Conservation (phyloP, 2,113 vertebrate species). For the Ameiurus melas region DNA sequence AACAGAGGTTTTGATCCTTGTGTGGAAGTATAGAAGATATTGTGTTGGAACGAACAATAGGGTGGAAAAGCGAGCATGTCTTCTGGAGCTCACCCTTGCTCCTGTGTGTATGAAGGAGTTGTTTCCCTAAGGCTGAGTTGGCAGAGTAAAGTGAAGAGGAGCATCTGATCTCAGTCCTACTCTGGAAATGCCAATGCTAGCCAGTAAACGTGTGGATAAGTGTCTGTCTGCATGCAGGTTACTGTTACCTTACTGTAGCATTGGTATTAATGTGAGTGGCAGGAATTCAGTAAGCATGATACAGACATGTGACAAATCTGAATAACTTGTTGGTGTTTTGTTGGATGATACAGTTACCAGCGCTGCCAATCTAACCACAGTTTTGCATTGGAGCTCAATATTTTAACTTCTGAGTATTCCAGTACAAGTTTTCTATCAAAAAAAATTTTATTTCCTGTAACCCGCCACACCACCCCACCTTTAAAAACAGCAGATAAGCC, state of each 20-base stretch:
- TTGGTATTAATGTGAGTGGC: slow-evolving; percentile 12
- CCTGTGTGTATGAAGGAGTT: background rate
- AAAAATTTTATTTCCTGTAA: no score
- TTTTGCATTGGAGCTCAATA: background rate
- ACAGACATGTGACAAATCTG: background rate
- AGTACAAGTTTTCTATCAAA: background rate
- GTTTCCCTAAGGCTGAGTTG: slow-evolving; percentile 13
- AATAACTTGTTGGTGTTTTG: background rate
- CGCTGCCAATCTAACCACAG: background rate
- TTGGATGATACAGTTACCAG: background rate
- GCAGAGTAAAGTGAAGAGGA: slow-evolving; percentile 16
- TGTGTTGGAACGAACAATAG: background rate
- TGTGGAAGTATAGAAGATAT: background rate
- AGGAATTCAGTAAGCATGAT: background rate
- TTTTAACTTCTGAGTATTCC: background rate
- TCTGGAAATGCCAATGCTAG: slow-evolving; percentile 6
- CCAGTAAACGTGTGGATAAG: slow-evolving; percentile 31
- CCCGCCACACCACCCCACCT: background rate
- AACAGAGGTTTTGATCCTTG: no score
- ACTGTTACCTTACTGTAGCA: background rate
- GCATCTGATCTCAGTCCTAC: slow-evolving; percentile 25
- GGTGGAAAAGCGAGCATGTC: background rate
- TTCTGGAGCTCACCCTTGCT: background rate
- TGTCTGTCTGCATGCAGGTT: slow-evolving; percentile 15
- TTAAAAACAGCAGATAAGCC: background rate